Evolutionary conservation across 2,888 invertebrate species (phyloP).

Genomic region (Tineola bisselliella): DNA sequence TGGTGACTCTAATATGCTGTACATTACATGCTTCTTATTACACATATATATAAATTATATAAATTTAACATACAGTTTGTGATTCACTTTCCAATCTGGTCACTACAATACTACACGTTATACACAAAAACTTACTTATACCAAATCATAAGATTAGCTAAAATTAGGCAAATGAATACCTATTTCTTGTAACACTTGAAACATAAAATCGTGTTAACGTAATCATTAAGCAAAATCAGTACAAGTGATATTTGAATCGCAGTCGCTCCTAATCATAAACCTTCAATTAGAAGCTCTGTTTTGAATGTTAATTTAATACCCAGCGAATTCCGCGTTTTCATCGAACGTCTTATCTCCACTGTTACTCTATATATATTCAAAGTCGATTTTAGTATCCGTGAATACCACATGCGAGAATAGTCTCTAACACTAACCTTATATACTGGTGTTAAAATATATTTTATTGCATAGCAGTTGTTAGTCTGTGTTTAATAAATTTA

Average conservation of each 20-base stretch:
- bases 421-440: background rate
- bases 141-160: background rate
- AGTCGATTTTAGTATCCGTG: background rate
- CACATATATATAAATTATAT: no score
- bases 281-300: conserved; percentile 30
- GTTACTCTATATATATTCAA: background rate
- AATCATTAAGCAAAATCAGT: background rate
- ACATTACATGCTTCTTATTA: no score
- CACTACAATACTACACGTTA: no score
- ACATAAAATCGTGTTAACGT: background rate
- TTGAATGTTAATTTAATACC: conserved; percentile 29
- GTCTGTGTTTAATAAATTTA: conserved; percentile 1
- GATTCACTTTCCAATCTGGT: no score
- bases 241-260: conserved; percentile 22
- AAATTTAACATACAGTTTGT: no score
- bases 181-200: background rate
- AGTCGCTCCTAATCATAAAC: conserved; percentile 25
- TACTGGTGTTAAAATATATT: background rate
- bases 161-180: background rate
- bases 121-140: no score
- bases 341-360: background rate
- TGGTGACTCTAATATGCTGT: no score
- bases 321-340: background rate
- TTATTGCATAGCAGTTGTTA: background rate
- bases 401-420: background rate